Conservation (phyloP, 2,113 vertebrate genomes). For the Furnarius figulus region DNA sequence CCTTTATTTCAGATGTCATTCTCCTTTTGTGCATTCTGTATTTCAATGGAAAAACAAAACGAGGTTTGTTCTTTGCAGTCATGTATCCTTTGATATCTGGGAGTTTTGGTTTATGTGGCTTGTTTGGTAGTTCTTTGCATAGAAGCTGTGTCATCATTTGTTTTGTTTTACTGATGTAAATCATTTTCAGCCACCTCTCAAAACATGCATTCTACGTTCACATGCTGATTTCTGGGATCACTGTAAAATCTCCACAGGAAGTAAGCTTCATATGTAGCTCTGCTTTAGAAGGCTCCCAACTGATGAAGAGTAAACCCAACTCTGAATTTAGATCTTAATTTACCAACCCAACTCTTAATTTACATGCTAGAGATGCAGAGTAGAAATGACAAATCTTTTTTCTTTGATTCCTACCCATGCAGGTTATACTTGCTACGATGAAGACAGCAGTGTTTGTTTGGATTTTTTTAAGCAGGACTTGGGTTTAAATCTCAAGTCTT, state of each 20-base stretch:
- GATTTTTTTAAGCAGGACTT: neutral
- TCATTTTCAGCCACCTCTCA: neutral
- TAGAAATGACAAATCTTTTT: neutral
- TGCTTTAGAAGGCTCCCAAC: neutral
- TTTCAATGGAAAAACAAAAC: constrained; percentile 79
- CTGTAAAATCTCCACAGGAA: neutral
- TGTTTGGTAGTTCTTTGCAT: neutral
- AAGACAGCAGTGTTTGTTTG: neutral
- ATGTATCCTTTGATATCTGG: constrained; percentile 83
- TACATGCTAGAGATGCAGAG: neutral
- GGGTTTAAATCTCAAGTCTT: neutral
- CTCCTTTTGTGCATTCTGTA: constrained; percentile 86
- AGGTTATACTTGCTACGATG: neutral
- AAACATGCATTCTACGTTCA: neutral
- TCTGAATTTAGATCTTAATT: neutral
- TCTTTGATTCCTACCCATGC: neutral
- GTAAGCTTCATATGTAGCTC: neutral
- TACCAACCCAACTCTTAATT: too few species aligned
- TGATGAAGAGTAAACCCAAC: neutral
- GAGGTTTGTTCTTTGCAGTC: constrained; percentile 73
- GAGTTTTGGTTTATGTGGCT: neutral
- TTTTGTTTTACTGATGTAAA: neutral
- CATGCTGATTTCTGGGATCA: neutral
- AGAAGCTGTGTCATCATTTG: neutral
- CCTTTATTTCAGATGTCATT: constrained; percentile 79